Evolutionary conservation across 2,113 vertebrate genomes (phyloP).

Genomic region (Peromyscus polionotus): DNA sequence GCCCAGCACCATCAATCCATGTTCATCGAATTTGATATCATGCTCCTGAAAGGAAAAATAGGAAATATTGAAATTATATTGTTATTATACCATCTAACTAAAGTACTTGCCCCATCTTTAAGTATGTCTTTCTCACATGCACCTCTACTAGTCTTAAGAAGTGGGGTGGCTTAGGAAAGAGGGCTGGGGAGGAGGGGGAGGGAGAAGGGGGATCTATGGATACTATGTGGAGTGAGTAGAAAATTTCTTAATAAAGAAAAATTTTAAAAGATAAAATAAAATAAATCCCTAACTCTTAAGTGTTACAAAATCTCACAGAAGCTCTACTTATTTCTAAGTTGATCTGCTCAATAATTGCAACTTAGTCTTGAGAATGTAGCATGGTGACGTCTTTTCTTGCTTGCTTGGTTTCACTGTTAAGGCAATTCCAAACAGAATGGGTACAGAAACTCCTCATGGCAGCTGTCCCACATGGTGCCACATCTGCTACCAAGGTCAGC

Average conservation of each 20-base stretch:
- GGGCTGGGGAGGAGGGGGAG: too few relatives aligned
- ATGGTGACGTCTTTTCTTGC: not conserved
- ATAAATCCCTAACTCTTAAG: not conserved
- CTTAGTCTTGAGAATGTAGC: not conserved
- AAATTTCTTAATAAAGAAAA: too few relatives aligned
- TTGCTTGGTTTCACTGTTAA: not conserved
- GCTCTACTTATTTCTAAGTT: not conserved
- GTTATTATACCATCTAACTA: slow-evolving; percentile 8
- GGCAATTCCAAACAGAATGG: not conserved
- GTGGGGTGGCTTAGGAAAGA: too few relatives aligned
- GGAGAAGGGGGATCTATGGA: too few relatives aligned
- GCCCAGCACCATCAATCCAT: slow-evolving; percentile 96
- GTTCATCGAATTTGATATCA: slow-evolving; percentile 94
- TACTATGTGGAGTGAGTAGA: too few relatives aligned
- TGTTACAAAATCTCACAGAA: not conserved
- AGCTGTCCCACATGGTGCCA: not conserved
- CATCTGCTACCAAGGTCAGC: not conserved
- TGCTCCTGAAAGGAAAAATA: slow-evolving; percentile 90
- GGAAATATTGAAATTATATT: slow-evolving; percentile 16
- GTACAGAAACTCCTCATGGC: not conserved
- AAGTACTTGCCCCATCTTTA: not conserved
- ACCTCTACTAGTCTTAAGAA: not conserved
- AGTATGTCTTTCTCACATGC: not conserved
- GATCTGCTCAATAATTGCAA: not conserved
- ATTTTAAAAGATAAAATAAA: too few relatives aligned